phyloP scores from a whole-genome alignment of 1,140 invertebrate species.

The Odontomachus brunneus region DNA sequence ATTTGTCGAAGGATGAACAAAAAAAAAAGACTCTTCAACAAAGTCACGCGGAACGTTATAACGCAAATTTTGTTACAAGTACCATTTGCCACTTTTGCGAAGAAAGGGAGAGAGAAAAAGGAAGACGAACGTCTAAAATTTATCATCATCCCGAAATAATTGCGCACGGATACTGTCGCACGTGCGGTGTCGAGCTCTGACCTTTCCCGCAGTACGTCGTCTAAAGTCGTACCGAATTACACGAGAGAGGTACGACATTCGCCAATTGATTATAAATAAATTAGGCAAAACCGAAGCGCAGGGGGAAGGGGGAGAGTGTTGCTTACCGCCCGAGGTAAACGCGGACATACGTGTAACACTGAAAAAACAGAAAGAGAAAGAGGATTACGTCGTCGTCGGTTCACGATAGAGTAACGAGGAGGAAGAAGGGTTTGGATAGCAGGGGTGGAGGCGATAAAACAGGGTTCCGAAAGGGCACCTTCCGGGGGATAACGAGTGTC shows the following conservation, averaged over 20 bases:
- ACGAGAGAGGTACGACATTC: background rate
- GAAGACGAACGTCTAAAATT: background rate
- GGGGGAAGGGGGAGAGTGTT: background rate
- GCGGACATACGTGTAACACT: background rate
- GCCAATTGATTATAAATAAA: background rate
- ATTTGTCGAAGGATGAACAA: no score
- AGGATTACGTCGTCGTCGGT: background rate
- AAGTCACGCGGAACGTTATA: no score
- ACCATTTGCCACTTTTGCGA: no score
- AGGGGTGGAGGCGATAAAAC: background rate
- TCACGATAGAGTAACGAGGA: background rate
- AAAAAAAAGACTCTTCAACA: no score
- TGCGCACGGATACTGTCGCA: background rate
- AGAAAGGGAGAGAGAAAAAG: no score
- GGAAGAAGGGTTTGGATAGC: no score
- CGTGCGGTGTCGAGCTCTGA: background rate
- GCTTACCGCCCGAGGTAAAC: background rate
- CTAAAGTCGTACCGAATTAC: background rate
- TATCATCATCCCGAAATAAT: constrained; percentile 3
- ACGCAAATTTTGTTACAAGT: no score
- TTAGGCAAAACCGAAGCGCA: background rate
- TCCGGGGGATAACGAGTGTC: constrained; percentile 39
- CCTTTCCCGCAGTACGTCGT: background rate
- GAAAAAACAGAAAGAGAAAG: constrained; percentile 1
- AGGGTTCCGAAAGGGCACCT: background rate